Conservation (phyloP, 2,797 vertebrate species). For the Chromobotia macracanthus region DNA sequence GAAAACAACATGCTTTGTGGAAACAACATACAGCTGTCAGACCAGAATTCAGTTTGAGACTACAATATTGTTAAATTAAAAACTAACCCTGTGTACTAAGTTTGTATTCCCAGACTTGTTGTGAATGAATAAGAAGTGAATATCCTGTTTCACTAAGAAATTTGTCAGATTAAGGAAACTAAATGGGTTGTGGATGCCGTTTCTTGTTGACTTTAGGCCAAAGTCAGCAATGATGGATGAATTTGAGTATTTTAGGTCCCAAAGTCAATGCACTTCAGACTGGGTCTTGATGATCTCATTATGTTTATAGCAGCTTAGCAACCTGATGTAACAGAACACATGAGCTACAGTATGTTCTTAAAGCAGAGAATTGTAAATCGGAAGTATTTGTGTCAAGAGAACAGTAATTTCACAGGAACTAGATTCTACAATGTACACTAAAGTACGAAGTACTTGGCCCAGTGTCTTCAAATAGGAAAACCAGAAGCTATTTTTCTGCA, state of each 20-base stretch:
- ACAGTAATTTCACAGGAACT: slow-evolving; percentile 16
- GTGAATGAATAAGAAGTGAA: background rate
- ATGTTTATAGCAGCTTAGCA: slow-evolving; percentile 41
- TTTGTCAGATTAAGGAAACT: background rate
- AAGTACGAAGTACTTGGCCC: background rate
- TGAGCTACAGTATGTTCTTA: slow-evolving; percentile 10
- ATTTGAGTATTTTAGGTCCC: background rate
- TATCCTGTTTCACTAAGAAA: background rate
- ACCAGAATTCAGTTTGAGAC: background rate
- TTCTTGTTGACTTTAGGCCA: background rate
- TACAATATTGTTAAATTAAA: background rate
- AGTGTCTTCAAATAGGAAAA: slow-evolving; percentile 34
- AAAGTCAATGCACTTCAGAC: background rate
- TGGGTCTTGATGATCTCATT: slow-evolving; percentile 29
- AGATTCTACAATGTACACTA: background rate
- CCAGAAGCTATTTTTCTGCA: slow-evolving; percentile 21
- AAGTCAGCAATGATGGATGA: background rate
- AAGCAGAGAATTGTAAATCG: slow-evolving; percentile 10
- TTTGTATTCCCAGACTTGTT: no score
- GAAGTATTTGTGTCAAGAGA: slow-evolving; percentile 12
- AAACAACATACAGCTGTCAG: slow-evolving; percentile 4
- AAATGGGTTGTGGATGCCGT: background rate
- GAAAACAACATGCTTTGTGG: background rate
- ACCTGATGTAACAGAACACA: slow-evolving; percentile 24
- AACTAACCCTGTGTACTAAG: background rate